These are phyloP conservation scores for Laticauda laticaudata DNA, from an alignment of 2,113 vertebrate species.

Conservation along the genomic window DNA sequence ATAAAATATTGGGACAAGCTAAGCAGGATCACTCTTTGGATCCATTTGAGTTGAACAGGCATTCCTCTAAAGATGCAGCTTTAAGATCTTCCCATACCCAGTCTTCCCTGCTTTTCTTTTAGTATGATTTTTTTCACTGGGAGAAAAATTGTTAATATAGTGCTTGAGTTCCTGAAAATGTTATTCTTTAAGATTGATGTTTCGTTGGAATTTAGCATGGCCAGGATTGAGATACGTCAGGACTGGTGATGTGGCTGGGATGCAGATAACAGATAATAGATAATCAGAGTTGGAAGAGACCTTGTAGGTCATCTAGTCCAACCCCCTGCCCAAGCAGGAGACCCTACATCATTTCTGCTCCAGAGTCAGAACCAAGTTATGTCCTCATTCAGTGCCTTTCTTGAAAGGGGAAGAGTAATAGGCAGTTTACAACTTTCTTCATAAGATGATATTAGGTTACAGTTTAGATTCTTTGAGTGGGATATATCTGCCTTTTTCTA, in stretches of 20 bases:
- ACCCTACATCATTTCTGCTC: not conserved
- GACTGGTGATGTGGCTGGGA: not conserved
- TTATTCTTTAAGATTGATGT: not conserved
- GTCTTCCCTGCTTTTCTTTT: not conserved
- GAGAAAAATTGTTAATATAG: not conserved
- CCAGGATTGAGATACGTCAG: not conserved
- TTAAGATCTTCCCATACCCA: not conserved
- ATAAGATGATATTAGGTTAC: not conserved
- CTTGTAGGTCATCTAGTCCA: too few relatives aligned
- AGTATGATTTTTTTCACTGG: not conserved
- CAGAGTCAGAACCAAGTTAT: not conserved
- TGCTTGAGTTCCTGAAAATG: not conserved
- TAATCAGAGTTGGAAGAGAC: too few relatives aligned
- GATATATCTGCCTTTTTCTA: not conserved
- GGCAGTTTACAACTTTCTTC: not conserved
- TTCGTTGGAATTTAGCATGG: not conserved
- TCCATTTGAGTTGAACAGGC: not conserved
- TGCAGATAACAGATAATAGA: too few relatives aligned
- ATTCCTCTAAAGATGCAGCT: not conserved
- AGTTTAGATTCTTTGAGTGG: not conserved
- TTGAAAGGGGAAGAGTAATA: not conserved
- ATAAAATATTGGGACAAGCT: not conserved
- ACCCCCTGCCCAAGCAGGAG: too few relatives aligned
- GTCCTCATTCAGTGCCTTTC: not conserved
- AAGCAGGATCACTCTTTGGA: not conserved